These are phyloP conservation scores for Acipenser oxyrinchus DNA, from an alignment of 2,797 vertebrate species.

Conservation along the genomic window DNA sequence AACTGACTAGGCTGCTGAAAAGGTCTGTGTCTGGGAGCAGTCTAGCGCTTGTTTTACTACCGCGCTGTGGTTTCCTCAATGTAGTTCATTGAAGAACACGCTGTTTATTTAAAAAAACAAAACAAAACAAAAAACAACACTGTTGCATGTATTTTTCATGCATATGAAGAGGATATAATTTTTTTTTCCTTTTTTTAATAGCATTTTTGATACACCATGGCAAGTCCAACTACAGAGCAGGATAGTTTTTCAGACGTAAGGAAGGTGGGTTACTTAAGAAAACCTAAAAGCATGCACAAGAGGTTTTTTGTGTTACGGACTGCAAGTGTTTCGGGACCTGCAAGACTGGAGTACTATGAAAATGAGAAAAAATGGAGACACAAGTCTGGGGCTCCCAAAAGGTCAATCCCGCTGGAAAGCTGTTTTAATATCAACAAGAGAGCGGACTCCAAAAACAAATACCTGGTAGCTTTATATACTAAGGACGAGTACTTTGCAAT, in stretches of 20 bases:
- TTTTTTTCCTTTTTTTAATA: not conserved
- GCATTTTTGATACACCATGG: conserved; percentile 43
- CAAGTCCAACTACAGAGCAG: conserved; percentile 62
- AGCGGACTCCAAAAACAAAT: conserved; percentile 81
- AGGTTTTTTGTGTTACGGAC: conserved; percentile 79
- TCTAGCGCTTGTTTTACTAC: conserved; percentile 22
- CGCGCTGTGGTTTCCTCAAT: conserved; percentile 10
- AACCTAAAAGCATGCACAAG: conserved; percentile 87
- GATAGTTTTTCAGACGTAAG: conserved; percentile 75
- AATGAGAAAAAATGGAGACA: conserved; percentile 87
- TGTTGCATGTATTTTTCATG: not conserved
- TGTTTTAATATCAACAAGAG: conserved; percentile 87
- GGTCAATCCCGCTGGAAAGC: conserved; percentile 75
- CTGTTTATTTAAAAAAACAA: too few relatives aligned
- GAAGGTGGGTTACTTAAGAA: conserved; percentile 84
- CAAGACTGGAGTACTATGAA: conserved; percentile 81
- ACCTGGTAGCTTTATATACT: conserved; percentile 79
- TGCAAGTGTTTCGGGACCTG: conserved; percentile 69
- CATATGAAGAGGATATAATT: not conserved
- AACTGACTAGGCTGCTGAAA: conserved; percentile 8
- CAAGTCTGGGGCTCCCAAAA: conserved; percentile 77
- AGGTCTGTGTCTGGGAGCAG: conserved; percentile 10
- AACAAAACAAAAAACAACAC: too few relatives aligned
- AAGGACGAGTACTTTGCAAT: conserved; percentile 80
- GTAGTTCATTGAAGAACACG: too few relatives aligned